phyloP scores from a whole-genome alignment of 2,888 invertebrate genomes.

The Crossocerus cetratus region DNA sequence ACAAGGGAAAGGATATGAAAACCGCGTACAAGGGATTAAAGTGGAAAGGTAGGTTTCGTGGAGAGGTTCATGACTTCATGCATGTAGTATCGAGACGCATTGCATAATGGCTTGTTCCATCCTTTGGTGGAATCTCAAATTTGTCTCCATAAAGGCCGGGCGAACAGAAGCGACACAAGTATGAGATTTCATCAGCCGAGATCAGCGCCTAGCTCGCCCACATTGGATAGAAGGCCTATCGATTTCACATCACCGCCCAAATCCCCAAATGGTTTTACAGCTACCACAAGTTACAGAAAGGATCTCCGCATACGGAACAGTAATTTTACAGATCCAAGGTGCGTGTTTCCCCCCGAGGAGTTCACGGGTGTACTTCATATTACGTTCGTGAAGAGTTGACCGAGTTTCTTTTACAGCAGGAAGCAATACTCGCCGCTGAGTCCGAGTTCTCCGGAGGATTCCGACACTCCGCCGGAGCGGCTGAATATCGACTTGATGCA shows the following conservation, averaged over 20 bases:
- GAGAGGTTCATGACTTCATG: constrained; percentile 21
- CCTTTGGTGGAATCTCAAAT: constrained; percentile 4
- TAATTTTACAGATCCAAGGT: constrained; percentile 71
- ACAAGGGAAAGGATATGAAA: constrained; percentile 86
- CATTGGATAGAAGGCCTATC: constrained; percentile 79
- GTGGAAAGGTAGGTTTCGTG: constrained; percentile 78
- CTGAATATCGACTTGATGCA: constrained; percentile 82
- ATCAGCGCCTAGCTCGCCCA: constrained; percentile 84
- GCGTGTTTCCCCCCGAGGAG: constrained; percentile 5
- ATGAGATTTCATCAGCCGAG: constrained; percentile 77
- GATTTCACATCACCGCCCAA: constrained; percentile 74
- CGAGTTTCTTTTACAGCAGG: constrained; percentile 55
- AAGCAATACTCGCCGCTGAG: constrained; percentile 78
- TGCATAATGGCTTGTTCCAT: not conserved
- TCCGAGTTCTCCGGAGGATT: constrained; percentile 78
- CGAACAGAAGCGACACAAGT: constrained; percentile 67
- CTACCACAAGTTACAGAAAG: constrained; percentile 73
- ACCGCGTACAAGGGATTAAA: constrained; percentile 87
- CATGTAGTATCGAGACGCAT: constrained; percentile 63
- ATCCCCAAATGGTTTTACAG: constrained; percentile 71
- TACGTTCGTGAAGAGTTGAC: not conserved
- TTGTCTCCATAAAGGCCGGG: constrained; percentile 60
- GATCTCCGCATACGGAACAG: constrained; percentile 72
- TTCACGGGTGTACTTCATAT: not conserved
- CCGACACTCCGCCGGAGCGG: constrained; percentile 75